Percentiles rank a stretch among this genome's conserved stretches.
Conservation (phyloP, 2,888 invertebrate species). For the Callosobruchus maculatus region DNA sequence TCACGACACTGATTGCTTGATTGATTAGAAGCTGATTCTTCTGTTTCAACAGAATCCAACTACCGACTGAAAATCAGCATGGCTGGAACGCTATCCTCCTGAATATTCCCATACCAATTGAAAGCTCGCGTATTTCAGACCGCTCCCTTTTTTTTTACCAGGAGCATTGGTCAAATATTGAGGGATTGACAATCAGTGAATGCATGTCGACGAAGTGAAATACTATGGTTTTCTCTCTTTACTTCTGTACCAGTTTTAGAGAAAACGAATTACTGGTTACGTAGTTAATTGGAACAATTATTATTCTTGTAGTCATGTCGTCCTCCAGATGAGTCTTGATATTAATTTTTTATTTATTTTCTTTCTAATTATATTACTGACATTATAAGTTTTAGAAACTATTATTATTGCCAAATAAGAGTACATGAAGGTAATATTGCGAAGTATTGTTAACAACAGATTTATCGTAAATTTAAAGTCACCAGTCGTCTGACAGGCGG, state of each 20-base stretch:
- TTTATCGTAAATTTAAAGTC: too few species aligned
- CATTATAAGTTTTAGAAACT: too few species aligned
- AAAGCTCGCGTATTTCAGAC: neutral
- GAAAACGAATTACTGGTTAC: neutral
- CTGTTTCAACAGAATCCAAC: neutral
- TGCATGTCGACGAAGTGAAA: neutral
- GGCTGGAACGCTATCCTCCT: neutral
- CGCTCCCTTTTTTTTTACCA: neutral
- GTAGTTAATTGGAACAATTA: too few species aligned
- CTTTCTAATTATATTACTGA: too few species aligned
- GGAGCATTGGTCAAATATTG: neutral
- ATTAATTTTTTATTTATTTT: too few species aligned
- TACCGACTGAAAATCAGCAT: neutral
- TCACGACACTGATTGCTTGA: neutral
- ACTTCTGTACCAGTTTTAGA: neutral
- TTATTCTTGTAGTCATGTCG: too few species aligned
- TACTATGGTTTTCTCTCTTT: neutral
- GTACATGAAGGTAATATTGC: too few species aligned
- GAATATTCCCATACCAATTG: neutral
- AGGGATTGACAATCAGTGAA: neutral
- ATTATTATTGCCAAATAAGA: too few species aligned
- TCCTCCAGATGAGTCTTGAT: too few species aligned
- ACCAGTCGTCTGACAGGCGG: too few species aligned
- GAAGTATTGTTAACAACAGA: too few species aligned
- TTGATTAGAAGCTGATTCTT: neutral